These are phyloP conservation scores for Macrochelys suwanniensis DNA, from an alignment of 2,797 vertebrate genomes.

Conservation along the genomic window DNA sequence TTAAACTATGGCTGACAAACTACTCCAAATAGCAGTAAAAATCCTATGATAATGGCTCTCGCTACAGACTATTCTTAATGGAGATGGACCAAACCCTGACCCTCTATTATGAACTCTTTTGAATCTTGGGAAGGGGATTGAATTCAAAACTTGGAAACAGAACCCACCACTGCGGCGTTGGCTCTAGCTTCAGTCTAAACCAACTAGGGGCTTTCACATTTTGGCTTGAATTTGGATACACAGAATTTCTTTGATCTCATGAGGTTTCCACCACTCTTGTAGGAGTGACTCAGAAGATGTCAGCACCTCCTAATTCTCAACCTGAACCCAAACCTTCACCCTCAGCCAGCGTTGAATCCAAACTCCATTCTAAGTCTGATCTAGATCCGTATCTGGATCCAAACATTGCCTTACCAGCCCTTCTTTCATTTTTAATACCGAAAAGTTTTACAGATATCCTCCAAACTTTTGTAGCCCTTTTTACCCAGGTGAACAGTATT, in stretches of 20 bases:
- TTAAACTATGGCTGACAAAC: rapidly evolving
- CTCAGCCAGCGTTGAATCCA: neutral
- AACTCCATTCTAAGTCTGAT: neutral
- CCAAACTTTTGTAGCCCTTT: neutral
- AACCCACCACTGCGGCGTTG: neutral
- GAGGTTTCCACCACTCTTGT: neutral
- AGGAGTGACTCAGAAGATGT: neutral
- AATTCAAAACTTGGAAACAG: neutral
- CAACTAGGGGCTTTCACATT: neutral
- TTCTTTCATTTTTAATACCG: neutral
- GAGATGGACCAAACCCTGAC: neutral
- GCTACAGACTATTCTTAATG: neutral
- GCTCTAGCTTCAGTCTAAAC: neutral
- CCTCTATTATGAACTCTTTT: neutral
- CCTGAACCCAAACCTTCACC: neutral
- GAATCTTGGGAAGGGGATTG: neutral
- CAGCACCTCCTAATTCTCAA: neutral
- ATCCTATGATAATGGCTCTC: neutral
- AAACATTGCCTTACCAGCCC: neutral
- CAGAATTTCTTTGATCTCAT: neutral
- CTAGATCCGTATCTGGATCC: neutral
- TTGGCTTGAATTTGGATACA: neutral
- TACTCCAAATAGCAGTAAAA: neutral
- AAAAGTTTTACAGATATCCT: neutral
- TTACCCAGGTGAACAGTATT: neutral